Base-by-base conservation (phyloP, 2,113 vertebrate species). In the Pagrus major region DNA sequence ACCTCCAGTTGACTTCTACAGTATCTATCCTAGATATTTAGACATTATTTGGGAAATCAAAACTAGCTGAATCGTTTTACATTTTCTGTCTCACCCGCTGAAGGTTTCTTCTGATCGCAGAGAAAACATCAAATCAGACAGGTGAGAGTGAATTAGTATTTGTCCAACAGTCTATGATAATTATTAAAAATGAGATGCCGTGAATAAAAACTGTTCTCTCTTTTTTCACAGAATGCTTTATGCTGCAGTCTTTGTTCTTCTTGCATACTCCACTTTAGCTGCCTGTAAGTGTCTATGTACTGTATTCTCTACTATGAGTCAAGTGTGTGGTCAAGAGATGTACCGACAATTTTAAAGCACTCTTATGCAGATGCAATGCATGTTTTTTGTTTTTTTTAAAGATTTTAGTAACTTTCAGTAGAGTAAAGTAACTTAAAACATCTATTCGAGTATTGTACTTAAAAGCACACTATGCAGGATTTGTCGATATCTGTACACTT, bases 191-290 rank as follows among this genome's bases (percentile, higher is more conserved):
- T 35, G 0, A n/a, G 56, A 33, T 21, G 31, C 1, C 11, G 29
- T 35, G 5, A 21, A 2, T 16, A 35, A 12, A 1, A 2, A 33
- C 52, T 55, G 7, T 33, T 20, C 29, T 58, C 16, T 58, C 27
- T 58, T 29, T 58, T 23, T 39, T 68, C 4, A 20, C 51, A 82
- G 75, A 65, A 78, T 78, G 75, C 58, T 12, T 8, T 60, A 41
- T 23, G 1, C 66, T 21, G 29, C 23, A 9, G 0, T 75, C 18
- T 37, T 82, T 8, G 11, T 44, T 60, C 35, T 86, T 8, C 37
- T 79, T 0, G 8, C 44, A 21, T 56, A 64, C 18, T 73, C 11
- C 10, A 59, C 42, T 33, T 2, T 64, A 6, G 58, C 51, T 51
- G 41, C 35, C 5, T 15, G 79, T 82, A 47, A 81, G 42, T 67